A percentile compares a stretch with the other conserved stretches of the same genome.
Evolutionary conservation across 2,888 invertebrate species (phyloP).

Genomic region (Catocala sponsa): DNA sequence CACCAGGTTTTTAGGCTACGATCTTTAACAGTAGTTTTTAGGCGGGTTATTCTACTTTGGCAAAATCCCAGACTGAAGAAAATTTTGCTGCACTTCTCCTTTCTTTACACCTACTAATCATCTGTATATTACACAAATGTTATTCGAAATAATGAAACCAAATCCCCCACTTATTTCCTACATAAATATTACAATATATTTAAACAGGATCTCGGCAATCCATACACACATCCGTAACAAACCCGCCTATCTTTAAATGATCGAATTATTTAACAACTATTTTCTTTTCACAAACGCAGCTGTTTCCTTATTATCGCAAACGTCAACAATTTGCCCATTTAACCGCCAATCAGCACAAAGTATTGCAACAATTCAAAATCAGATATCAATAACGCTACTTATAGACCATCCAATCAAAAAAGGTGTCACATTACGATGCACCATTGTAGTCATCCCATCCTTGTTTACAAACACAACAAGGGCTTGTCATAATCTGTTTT

Average conservation of each 20-base stretch:
- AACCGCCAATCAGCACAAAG: constrained; percentile 69
- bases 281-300: constrained; percentile 64
- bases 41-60: too few species aligned
- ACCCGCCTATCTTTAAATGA: constrained; percentile 47
- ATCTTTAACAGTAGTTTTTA: too few species aligned
- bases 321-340: constrained; percentile 85
- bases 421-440: constrained; percentile 84
- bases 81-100: not conserved
- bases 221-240: constrained; percentile 62
- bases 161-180: not conserved
- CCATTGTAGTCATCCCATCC: constrained; percentile 71
- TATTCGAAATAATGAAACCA: too few species aligned
- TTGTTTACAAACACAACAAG: constrained; percentile 88
- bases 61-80: too few species aligned
- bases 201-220: constrained; percentile 46
- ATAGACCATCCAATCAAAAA: constrained; percentile 76
- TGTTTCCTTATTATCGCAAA: constrained; percentile 68
- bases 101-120: too few species aligned
- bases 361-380: constrained; percentile 73
- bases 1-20: too few species aligned
- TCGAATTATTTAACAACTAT: constrained; percentile 65
- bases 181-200: constrained; percentile 9
- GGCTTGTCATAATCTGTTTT: constrained; percentile 87
- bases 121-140: too few species aligned
- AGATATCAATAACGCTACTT: constrained; percentile 79